Conservation (phyloP, 2,797 vertebrate species). For the Cossypha niveicapilla region DNA sequence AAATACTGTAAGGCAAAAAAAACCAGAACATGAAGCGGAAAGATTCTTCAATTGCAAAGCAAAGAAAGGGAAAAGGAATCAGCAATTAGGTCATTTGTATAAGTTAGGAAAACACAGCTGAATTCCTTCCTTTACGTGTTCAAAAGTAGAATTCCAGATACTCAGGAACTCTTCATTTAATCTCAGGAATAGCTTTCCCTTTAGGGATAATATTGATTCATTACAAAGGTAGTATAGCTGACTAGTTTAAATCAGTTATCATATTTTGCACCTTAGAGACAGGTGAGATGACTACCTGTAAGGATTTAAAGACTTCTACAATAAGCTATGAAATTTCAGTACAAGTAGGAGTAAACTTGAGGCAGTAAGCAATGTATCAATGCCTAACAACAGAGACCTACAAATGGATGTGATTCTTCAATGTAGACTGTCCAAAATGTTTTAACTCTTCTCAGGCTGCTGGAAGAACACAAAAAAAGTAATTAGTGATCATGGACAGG, state of each 20-base stretch:
- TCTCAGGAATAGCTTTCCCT: neutral
- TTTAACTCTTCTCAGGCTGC: neutral
- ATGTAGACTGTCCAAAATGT: neutral
- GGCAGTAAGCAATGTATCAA: neutral
- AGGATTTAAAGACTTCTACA: neutral
- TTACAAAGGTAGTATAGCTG: neutral
- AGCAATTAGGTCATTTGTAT: neutral
- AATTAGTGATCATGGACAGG: neutral
- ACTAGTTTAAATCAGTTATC: neutral
- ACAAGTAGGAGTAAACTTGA: neutral
- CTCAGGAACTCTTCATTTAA: neutral
- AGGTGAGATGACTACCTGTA: neutral
- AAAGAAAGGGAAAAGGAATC: neutral
- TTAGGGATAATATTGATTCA: fast-evolving
- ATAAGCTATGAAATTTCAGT: neutral
- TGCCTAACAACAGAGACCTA: neutral
- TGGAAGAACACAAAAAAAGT: neutral
- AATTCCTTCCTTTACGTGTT: neutral
- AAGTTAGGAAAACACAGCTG: neutral
- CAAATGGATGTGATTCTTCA: neutral
- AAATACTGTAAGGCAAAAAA: neutral
- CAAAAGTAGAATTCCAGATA: neutral
- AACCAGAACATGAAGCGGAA: fast-evolving
- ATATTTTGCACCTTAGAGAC: neutral
- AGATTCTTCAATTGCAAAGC: neutral